Evolutionary conservation across 2,113 vertebrate genomes (phyloP).

Genomic region (Muntiacus reevesi): DNA sequence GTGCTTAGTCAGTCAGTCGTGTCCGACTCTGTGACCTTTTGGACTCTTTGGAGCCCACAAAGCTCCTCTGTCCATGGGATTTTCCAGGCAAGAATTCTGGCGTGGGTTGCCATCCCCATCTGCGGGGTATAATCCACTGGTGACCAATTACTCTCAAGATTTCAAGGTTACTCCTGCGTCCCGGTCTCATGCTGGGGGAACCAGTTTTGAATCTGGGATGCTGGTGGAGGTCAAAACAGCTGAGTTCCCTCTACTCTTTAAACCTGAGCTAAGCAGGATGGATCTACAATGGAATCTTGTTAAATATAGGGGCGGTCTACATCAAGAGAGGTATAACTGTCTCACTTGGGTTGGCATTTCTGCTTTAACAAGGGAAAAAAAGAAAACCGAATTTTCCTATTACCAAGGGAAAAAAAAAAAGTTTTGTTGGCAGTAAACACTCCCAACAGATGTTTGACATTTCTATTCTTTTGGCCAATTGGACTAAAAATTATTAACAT

Average conservation of each 20-base stretch:
- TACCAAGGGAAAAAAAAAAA: not conserved
- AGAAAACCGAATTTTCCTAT: not conserved
- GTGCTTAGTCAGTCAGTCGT: not conserved
- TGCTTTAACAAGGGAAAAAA: not conserved
- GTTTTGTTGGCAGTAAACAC: not conserved
- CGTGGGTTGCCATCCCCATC: not conserved
- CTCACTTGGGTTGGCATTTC: not conserved
- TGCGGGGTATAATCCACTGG: rapidly evolving
- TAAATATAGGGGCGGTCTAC: rapidly evolving
- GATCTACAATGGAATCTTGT: rapidly evolving
- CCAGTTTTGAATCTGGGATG: not conserved
- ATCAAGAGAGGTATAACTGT: rapidly evolving
- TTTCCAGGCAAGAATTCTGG: not conserved
- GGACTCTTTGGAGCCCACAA: not conserved
- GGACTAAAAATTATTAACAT: not conserved
- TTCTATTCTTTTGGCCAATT: not conserved
- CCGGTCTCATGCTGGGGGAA: not conserved
- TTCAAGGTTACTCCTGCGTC: not conserved
- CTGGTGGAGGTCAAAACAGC: rapidly evolving
- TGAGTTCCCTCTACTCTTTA: no score
- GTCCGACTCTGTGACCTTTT: not conserved
- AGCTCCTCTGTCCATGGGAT: not conserved
- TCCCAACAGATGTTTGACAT: not conserved
- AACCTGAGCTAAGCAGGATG: not conserved
- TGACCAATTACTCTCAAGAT: not conserved